phyloP scores from a whole-genome alignment of 2,113 vertebrate species.

The Pollachius pollachius region DNA sequence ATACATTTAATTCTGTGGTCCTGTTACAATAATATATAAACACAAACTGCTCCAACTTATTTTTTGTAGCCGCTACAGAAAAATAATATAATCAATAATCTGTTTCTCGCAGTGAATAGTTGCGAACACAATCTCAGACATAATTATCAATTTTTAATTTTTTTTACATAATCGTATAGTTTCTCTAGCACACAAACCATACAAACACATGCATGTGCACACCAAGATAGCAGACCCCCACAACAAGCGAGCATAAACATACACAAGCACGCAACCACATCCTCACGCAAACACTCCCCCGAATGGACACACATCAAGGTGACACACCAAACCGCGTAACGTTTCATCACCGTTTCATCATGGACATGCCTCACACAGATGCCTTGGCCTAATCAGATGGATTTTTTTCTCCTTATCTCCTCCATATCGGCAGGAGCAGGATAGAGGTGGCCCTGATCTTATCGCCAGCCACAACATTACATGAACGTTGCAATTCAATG shows the following conservation, averaged over 20 bases:
- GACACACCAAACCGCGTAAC: background rate
- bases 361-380: background rate
- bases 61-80: no score
- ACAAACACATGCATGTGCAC: background rate
- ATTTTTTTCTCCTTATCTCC: no score
- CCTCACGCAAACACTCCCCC: background rate
- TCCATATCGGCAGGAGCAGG: background rate
- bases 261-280: background rate
- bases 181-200: background rate
- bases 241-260: background rate
- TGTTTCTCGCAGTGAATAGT: background rate
- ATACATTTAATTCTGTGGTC: background rate
- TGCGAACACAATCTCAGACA: background rate
- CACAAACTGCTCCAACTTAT: background rate
- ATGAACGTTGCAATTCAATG: slow-evolving; percentile 24
- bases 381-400: background rate
- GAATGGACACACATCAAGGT: background rate
- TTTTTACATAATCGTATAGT: background rate
- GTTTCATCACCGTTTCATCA: no score
- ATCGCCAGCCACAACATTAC: slow-evolving; percentile 29
- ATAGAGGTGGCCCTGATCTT: slow-evolving; percentile 10
- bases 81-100: background rate
- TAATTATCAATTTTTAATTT: background rate
- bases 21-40: background rate
- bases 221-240: background rate